Base-by-base conservation (phyloP, 2,113 vertebrate species). In the Albula goreensis region DNA sequence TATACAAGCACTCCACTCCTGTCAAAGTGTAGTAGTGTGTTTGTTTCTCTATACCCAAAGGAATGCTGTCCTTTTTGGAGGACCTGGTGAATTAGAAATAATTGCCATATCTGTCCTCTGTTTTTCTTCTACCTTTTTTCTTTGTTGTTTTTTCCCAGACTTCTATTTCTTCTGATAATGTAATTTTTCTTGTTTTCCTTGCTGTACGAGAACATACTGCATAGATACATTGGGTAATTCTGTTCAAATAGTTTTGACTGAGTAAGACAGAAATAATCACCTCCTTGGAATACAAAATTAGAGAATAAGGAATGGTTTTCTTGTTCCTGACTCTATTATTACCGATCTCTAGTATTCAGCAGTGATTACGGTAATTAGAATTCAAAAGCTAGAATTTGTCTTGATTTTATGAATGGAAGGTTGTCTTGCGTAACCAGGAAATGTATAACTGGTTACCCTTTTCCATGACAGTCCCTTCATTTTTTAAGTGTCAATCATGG, bases 291-390 rank as follows among this genome's bases (percentile, higher is more conserved):
- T 90, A 89, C 85, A 89, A 91, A 93, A 86, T 93, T 91, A 85
- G 87, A 88, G 86, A 70, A 78, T 66, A 81, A 92, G 87, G 77
- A 86, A 88, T 89, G 86, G 92, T 91, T 91, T 89, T 85, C 91
- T 91, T 91, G 89, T 90, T 90, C 89, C 88, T 84, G 89, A 89
- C 80, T 83, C 82, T 89, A 89, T 93, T 92, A 92, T 93, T 92
- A 88, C 87, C 90, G 86, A 91, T 91, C 90, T 88, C 86, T 89
- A 82, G 86, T 84, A 85, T 91, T 93, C 89, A 91, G 83, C 90
- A 81, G 88, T 91, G 89, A 94, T 94, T 92, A 91, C 91, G 88
- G 85, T 92, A 92, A 90, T 93, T 93, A 90, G 83, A 84, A 88
- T 92, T 88, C 87, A 92, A 88, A 88, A 88, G 87, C 53, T 52